Evolutionary conservation across 2,113 vertebrate species (phyloP).

Genomic region (Leptodactylus fuscus): DNA sequence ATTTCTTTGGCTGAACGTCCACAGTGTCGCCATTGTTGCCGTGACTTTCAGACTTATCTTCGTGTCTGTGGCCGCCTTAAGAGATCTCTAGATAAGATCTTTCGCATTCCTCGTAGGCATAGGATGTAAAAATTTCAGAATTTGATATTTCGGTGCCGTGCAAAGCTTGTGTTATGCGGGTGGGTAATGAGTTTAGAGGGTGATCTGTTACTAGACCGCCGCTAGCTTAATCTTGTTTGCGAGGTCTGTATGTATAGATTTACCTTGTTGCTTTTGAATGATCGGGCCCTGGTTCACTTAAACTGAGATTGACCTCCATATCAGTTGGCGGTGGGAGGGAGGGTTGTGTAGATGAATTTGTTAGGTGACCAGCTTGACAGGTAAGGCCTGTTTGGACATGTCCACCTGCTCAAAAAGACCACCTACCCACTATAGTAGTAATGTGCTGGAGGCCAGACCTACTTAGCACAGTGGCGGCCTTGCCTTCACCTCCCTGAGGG

Average conservation of each 20-base stretch:
- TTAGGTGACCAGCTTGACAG: not conserved
- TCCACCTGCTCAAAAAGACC: not conserved
- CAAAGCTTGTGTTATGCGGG: not conserved
- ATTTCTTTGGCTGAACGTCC: too few species aligned
- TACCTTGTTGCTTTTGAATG: not conserved
- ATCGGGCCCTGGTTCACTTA: not conserved
- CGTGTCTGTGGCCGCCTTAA: not conserved
- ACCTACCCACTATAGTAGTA: not conserved
- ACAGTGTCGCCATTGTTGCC: too few species aligned
- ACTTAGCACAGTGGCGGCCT: not conserved
- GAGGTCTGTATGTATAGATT: not conserved
- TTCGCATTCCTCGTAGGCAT: not conserved
- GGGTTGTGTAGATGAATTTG: not conserved
- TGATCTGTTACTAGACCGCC: not conserved
- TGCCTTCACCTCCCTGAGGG: constrained; percentile 11
- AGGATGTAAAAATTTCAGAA: not conserved
- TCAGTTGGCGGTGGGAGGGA: not conserved
- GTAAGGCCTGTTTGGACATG: constrained; percentile 12
- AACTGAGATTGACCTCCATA: not conserved
- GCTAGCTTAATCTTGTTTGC: not conserved
- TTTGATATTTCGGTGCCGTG: not conserved
- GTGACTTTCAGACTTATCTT: too few species aligned
- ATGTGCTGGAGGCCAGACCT: not conserved
- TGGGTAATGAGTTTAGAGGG: constrained; percentile 7
- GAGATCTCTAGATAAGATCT: not conserved